A percentile compares a stretch with the other conserved stretches of the same genome.
phyloP scores from a whole-genome alignment of 2,888 invertebrate species.

The Eretmocerus hayati region DNA sequence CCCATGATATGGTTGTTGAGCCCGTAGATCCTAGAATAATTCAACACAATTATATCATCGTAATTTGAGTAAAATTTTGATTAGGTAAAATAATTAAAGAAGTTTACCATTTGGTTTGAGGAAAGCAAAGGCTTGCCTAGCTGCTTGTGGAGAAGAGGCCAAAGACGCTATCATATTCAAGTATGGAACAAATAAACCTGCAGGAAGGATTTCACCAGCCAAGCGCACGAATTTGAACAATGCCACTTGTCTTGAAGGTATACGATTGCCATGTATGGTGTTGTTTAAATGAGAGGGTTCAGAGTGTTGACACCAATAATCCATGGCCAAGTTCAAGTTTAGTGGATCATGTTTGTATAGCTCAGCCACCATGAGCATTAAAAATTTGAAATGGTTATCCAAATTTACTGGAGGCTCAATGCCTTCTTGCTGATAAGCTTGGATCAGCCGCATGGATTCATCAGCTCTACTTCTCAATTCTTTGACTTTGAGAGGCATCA shows the following conservation, averaged over 20 bases:
- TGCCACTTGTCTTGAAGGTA: slow-evolving; percentile 64
- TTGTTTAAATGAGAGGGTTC: slow-evolving; percentile 44
- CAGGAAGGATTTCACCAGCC: slow-evolving; percentile 78
- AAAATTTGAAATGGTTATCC: slow-evolving; percentile 73
- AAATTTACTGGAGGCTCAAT: slow-evolving; percentile 69
- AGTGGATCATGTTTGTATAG: slow-evolving; percentile 72
- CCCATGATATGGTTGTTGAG: slow-evolving; percentile 64
- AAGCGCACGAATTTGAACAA: slow-evolving; percentile 86
- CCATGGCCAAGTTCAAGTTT: slow-evolving; percentile 61
- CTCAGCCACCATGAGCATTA: slow-evolving; percentile 70
- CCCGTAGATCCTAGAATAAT: slow-evolving; percentile 45
- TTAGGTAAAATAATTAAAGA: neutral
- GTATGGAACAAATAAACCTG: slow-evolving; percentile 79
- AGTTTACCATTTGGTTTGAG: slow-evolving; percentile 59
- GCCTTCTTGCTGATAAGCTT: slow-evolving; percentile 69
- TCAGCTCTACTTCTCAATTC: slow-evolving; percentile 78
- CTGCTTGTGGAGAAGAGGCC: slow-evolving; percentile 68
- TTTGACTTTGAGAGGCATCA: slow-evolving; percentile 86
- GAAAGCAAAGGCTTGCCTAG: slow-evolving; percentile 70
- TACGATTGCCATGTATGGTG: slow-evolving; percentile 33
- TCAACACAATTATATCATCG: no score
- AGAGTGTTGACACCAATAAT: slow-evolving; percentile 72
- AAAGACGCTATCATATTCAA: slow-evolving; percentile 79
- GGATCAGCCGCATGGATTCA: slow-evolving; percentile 75
- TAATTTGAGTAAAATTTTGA: neutral